Percentiles rank a stretch among this genome's conserved stretches.
These are phyloP conservation scores for Melanaphis sacchari DNA, from an alignment of 1,140 invertebrate species.

Conservation along the genomic window DNA sequence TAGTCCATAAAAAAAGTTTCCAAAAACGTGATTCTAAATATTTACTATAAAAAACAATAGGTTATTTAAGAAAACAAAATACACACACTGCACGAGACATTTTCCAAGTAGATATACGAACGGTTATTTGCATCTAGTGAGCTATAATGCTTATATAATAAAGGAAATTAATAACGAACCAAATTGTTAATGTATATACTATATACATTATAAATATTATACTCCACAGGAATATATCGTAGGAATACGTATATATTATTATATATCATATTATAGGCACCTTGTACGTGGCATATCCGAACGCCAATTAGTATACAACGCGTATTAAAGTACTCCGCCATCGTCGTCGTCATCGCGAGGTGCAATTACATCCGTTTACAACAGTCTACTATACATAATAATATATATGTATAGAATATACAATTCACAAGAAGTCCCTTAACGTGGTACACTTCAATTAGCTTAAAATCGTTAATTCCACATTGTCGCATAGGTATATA, in stretches of 20 bases:
- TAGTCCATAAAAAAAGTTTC: not conserved
- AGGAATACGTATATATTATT: not conserved
- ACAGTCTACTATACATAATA: not conserved
- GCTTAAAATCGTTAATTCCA: not conserved
- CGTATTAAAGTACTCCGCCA: not conserved
- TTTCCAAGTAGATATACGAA: not conserved
- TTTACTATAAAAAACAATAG: not conserved
- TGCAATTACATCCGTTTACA: slow-evolving; percentile 5
- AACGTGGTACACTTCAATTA: not conserved
- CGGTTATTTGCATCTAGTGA: not conserved
- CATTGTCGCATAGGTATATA: not conserved
- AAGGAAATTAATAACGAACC: not conserved
- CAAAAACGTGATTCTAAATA: not conserved
- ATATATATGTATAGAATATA: not conserved
- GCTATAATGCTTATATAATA: not conserved
- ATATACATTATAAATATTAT: not conserved
- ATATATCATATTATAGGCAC: not conserved
- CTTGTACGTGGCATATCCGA: not conserved
- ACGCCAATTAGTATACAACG: not conserved
- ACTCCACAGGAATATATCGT: not conserved
- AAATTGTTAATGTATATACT: not conserved
- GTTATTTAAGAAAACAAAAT: not conserved
- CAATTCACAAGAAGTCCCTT: not conserved
- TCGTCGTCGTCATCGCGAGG: not conserved
- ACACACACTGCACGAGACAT: not conserved